Evolutionary conservation across 2,797 vertebrate species (phyloP).

Genomic region (Lycodopsis pacificus): DNA sequence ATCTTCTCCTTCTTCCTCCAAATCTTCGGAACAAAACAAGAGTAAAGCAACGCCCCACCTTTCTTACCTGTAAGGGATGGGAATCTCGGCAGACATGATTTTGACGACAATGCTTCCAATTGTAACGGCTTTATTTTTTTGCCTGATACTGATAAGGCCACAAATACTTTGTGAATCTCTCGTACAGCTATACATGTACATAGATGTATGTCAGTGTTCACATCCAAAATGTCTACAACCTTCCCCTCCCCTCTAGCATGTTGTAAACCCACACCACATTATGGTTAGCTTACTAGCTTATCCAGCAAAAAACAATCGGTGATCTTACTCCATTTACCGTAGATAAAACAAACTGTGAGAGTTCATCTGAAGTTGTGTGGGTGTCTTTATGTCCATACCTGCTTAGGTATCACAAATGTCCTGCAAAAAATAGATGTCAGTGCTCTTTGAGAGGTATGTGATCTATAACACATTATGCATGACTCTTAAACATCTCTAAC

Average conservation of each 20-base stretch:
- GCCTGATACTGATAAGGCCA: slow-evolving; percentile 28
- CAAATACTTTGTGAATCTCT: slow-evolving; percentile 28
- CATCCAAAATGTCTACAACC: slow-evolving; percentile 25
- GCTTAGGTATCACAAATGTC: slow-evolving; percentile 13
- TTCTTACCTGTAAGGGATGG: slow-evolving; percentile 14
- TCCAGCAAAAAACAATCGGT: slow-evolving; percentile 35
- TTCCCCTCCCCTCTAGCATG: slow-evolving; percentile 58
- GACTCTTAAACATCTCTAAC: slow-evolving; percentile 23
- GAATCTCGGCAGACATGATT: slow-evolving; percentile 24
- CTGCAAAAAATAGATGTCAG: slow-evolving; percentile 37
- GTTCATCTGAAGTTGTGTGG: slow-evolving; percentile 29
- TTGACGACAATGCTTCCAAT: slow-evolving; percentile 46
- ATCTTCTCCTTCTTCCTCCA: slow-evolving; percentile 96
- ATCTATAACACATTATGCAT: slow-evolving; percentile 57
- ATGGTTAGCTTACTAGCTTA: slow-evolving; percentile 45
- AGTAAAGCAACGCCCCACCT: slow-evolving; percentile 55
- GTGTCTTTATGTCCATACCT: slow-evolving; percentile 32
- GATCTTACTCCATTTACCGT: slow-evolving; percentile 14
- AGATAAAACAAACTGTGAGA: slow-evolving; percentile 35
- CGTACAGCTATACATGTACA: slow-evolving; percentile 38
- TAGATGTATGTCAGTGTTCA: slow-evolving; percentile 8
- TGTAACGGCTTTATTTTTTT: slow-evolving; percentile 42
- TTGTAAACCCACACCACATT: slow-evolving; percentile 24
- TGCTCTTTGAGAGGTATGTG: slow-evolving; percentile 36
- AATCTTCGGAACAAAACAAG: slow-evolving; percentile 89